phyloP scores from a whole-genome alignment of 2,113 vertebrate species.

The Opisthocomus hoazin region DNA sequence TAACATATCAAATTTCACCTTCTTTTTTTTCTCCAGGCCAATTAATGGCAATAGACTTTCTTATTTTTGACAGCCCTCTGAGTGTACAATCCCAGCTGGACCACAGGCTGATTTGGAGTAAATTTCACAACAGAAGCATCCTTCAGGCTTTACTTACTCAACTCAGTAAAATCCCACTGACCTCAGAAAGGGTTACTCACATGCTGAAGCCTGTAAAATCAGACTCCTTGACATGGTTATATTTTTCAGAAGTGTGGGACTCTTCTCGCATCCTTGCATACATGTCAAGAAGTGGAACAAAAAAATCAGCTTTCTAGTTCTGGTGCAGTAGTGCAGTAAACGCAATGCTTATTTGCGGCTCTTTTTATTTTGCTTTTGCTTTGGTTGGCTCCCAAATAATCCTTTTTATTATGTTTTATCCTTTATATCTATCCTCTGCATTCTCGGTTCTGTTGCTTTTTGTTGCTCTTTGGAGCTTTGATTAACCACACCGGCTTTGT shows the following conservation, averaged over 20 bases:
- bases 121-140: not conserved
- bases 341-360: not conserved
- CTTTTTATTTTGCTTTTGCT: slow-evolving; percentile 5
- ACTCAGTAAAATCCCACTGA: not conserved
- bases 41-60: not conserved
- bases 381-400: slow-evolving; percentile 19
- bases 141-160: not conserved
- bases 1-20: not conserved
- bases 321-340: not conserved
- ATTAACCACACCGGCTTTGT: slow-evolving; percentile 41
- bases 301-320: not conserved
- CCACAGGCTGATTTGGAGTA: not conserved
- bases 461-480: slow-evolving; percentile 52
- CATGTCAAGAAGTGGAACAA: not conserved
- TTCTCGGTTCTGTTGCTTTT: slow-evolving; percentile 1
- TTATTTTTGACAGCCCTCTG: not conserved
- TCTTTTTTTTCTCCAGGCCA: not conserved
- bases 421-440: slow-evolving; percentile 8
- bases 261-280: not conserved
- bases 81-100: not conserved
- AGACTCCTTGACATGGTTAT: not conserved
- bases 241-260: not conserved
- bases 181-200: not conserved
- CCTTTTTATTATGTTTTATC: slow-evolving; percentile 47
- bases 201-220: not conserved